Evolutionary conservation across 2,797 vertebrate genomes (phyloP).

Genomic region (Gymnoscopelus braueri): DNA sequence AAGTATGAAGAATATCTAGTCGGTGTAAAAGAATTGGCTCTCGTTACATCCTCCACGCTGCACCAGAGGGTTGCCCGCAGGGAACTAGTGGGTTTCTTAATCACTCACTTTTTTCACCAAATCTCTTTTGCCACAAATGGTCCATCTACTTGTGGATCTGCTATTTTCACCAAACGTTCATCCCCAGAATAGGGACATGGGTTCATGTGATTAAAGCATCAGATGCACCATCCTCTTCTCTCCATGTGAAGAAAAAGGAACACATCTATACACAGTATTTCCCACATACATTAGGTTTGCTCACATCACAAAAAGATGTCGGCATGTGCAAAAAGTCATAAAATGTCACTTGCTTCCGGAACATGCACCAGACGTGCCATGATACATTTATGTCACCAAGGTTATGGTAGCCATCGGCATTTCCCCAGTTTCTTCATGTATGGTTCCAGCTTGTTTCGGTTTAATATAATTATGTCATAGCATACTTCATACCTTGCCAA

Average conservation of each 20-base stretch:
- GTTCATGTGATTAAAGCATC: conserved; percentile 10
- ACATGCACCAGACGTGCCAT: not conserved
- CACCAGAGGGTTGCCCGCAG: conserved; percentile 2
- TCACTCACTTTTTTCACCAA: conserved; percentile 1
- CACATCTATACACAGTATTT: conserved; percentile 4
- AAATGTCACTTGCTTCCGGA: conserved; percentile 1
- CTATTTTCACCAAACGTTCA: too few species aligned
- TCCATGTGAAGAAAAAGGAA: conserved; percentile 13
- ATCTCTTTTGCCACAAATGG: too few species aligned
- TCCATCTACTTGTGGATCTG: too few species aligned
- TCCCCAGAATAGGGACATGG: too few species aligned
- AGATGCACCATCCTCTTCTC: conserved; percentile 51
- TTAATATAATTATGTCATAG: not conserved
- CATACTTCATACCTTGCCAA: not conserved
- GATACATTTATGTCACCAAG: too few species aligned
- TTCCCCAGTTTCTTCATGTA: not conserved
- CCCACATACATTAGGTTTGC: not conserved
- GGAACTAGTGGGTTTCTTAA: conserved; percentile 39
- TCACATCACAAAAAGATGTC: conserved; percentile 4
- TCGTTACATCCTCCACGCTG: conserved; percentile 31
- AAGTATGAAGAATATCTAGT: conserved; percentile 31
- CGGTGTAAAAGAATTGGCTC: conserved; percentile 52
- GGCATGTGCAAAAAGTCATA: conserved; percentile 7
- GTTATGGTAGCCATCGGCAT: not conserved
- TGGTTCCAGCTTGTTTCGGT: not conserved